Conservation (phyloP, 2,113 vertebrate species). For the Sapajus apella region DNA sequence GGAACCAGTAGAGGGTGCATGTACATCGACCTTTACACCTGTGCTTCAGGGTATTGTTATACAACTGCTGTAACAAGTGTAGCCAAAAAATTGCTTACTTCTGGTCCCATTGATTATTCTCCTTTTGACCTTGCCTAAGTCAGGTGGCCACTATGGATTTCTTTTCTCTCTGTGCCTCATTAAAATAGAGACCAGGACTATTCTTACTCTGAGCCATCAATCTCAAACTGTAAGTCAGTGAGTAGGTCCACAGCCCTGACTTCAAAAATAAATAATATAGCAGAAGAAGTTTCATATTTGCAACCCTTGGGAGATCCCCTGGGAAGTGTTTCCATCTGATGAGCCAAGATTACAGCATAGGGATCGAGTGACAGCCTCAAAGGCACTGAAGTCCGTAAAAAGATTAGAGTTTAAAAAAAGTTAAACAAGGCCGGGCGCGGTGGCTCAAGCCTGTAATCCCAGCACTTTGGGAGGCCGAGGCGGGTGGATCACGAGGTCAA, state of each 20-base stretch:
- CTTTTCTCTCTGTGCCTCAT: background rate
- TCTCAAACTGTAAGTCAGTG: background rate
- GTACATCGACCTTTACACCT: background rate
- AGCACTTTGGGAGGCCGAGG: too few relatives aligned
- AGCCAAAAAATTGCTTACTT: background rate
- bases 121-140: constrained; percentile 54
- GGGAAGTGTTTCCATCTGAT: background rate
- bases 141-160: background rate
- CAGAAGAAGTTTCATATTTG: background rate
- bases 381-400: background rate
- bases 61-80: constrained; percentile 43
- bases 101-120: background rate
- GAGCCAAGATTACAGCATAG: background rate
- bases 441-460: too few relatives aligned
- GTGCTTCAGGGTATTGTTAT: constrained; percentile 52
- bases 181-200: background rate
- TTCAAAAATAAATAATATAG: background rate
- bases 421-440: too few relatives aligned
- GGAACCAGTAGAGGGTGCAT: constrained; percentile 70
- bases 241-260: background rate
- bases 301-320: background rate
- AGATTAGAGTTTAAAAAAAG: background rate
- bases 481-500: too few relatives aligned
- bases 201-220: background rate
- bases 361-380: background rate